Evolutionary conservation across 2,888 invertebrate genomes (phyloP).

Genomic region (Hydroisotoma schaefferi): DNA sequence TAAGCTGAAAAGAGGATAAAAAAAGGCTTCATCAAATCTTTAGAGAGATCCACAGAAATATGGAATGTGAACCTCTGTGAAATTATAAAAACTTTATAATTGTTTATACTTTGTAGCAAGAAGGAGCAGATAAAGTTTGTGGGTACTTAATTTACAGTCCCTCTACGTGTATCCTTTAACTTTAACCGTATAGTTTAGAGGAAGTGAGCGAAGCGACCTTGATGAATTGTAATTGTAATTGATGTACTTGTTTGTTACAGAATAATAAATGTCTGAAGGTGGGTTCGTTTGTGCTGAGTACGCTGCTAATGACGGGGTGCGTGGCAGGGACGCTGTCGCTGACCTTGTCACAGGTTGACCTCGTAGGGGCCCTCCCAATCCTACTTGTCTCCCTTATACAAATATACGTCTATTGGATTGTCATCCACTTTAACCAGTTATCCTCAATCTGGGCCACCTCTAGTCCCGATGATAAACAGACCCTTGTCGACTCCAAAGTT

Average conservation of each 20-base stretch:
- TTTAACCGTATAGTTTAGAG: too few species aligned
- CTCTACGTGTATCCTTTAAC: too few species aligned
- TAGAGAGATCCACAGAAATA: too few species aligned
- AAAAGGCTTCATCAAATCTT: too few species aligned
- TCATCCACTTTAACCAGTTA: constrained; percentile 38
- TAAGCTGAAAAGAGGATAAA: too few species aligned
- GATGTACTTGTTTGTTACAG: constrained; percentile 19
- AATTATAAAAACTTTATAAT: too few species aligned
- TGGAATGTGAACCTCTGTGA: too few species aligned
- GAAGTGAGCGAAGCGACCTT: too few species aligned
- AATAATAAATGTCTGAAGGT: constrained; percentile 30
- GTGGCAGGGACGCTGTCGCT: constrained; percentile 33
- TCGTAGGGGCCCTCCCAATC: constrained; percentile 34
- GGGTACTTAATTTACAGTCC: too few species aligned
- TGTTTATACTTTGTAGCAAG: too few species aligned
- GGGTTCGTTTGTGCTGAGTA: constrained; percentile 35
- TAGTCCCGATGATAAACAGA: constrained; percentile 35
- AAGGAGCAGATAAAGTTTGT: too few species aligned
- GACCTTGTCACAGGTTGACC: constrained; percentile 32
- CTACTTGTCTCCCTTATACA: constrained; percentile 32
- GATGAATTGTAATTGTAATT: too few species aligned
- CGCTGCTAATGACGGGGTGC: constrained; percentile 39
- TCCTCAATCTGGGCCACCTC: constrained; percentile 29
- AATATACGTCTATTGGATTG: constrained; percentile 33
- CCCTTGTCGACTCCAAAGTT: constrained; percentile 37